Percentiles rank a stretch among this genome's conserved stretches.
Conservation (phyloP, 1,140 invertebrate genomes). For the Drosophila nebulosa region DNA sequence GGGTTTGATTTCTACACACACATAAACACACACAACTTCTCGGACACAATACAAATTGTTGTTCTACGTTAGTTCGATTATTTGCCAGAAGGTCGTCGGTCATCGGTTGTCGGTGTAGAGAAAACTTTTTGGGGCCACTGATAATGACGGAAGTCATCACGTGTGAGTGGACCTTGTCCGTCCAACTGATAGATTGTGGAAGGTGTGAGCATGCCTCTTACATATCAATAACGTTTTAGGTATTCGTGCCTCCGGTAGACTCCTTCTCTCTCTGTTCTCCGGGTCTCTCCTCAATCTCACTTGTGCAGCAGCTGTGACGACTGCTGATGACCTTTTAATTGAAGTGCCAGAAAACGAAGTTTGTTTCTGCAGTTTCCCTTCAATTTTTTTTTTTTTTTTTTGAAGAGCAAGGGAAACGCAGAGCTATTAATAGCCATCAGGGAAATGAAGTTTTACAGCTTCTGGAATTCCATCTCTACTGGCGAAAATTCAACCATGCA, state of each 20-base stretch:
- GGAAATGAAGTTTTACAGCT: not conserved
- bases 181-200: constrained; percentile 19
- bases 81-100: constrained; percentile 45
- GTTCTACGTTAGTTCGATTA: constrained; percentile 73
- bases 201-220: constrained; percentile 69
- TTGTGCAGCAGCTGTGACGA: constrained; percentile 63
- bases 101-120: constrained; percentile 19
- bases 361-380: not conserved
- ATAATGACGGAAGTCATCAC: constrained; percentile 70
- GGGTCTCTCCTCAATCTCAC: not conserved
- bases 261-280: constrained; percentile 15
- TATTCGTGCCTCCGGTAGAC: constrained; percentile 4
- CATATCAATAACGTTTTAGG: constrained; percentile 73
- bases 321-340: constrained; percentile 80
- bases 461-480: not conserved
- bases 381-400: not conserved
- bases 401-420: not conserved
- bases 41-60: constrained; percentile 71
- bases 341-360: constrained; percentile 44
- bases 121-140: constrained; percentile 44
- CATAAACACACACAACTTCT: constrained; percentile 27
- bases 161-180: constrained; percentile 30
- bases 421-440: constrained; percentile 14
- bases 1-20: constrained; percentile 42
- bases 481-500: constrained; percentile 39